A percentile compares a stretch with the other conserved stretches of the same genome.
phyloP scores from a whole-genome alignment of 2,888 invertebrate genomes.

The Cryptus viduatorius region DNA sequence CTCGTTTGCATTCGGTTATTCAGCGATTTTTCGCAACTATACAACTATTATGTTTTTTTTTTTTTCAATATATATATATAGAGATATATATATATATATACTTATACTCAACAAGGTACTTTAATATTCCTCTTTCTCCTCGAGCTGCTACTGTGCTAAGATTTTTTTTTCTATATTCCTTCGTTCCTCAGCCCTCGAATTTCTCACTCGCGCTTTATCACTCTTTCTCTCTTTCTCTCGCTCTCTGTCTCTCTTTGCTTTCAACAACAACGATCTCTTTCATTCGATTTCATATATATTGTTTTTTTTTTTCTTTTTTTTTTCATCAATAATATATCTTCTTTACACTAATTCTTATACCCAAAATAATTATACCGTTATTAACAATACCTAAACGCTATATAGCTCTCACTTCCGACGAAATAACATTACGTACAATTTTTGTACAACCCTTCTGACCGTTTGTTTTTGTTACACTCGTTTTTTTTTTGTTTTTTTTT shows the following conservation, averaged over 20 bases:
- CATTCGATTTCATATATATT: conserved; percentile 72
- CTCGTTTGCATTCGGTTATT: conserved; percentile 55
- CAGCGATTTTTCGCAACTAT: conserved; percentile 66
- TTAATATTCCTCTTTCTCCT: conserved; percentile 79
- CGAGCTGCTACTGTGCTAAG: conserved; percentile 81
- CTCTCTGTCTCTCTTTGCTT: conserved; percentile 8
- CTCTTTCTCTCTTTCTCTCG: conserved; percentile 15
- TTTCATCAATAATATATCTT: conserved; percentile 47
- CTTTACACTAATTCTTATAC: conserved; percentile 65
- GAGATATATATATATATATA: conserved; percentile 76
- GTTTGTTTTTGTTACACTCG: conserved; percentile 54
- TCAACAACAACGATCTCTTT: conserved; percentile 78
- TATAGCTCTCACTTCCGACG: conserved; percentile 79
- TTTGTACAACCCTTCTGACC: conserved; percentile 76
- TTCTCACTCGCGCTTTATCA: conserved; percentile 15
- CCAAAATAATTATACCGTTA: conserved; percentile 81
- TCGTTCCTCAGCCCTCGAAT: conserved; percentile 17
- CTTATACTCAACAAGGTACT: conserved; percentile 84
- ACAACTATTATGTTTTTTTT: conserved; percentile 62
- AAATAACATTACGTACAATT: conserved; percentile 82
- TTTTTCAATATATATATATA: conserved; percentile 49
- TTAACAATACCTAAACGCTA: conserved; percentile 80
- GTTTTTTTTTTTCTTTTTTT: conserved; percentile 50
- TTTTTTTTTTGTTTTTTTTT: conserved; percentile 19
- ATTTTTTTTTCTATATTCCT: conserved; percentile 48